phyloP scores from a whole-genome alignment of 2,888 invertebrate genomes.

The Cataglyphis cursor region DNA sequence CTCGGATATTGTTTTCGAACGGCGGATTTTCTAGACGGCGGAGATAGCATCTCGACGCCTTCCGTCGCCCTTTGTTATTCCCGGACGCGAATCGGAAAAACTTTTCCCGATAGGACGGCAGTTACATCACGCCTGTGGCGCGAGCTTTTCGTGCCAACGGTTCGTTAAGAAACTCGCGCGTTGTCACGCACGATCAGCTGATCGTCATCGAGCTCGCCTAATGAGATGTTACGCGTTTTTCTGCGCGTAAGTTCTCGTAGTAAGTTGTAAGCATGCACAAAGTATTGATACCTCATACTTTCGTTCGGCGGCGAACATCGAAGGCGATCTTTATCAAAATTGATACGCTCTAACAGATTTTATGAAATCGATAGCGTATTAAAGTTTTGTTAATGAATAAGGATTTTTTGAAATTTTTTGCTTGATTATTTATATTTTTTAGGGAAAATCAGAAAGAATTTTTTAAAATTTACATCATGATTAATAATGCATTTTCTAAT shows the following conservation, averaged over 20 bases:
- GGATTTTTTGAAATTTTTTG: neutral
- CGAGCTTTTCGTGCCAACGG: neutral
- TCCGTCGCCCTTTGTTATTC: constrained; percentile 20
- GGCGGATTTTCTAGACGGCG: constrained; percentile 19
- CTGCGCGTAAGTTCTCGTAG: neutral
- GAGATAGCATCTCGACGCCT: constrained; percentile 48
- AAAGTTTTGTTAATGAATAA: neutral
- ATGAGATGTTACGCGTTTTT: constrained; percentile 7
- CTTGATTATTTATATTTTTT: neutral
- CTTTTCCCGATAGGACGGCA: constrained; percentile 9
- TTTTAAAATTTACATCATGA: neutral
- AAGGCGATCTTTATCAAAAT: neutral
- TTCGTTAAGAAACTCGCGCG: constrained; percentile 7
- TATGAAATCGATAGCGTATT: neutral
- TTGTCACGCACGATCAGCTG: neutral
- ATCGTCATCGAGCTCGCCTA: constrained; percentile 1
- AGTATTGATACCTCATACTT: constrained; percentile 19
- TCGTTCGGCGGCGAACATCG: neutral
- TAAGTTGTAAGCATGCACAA: neutral
- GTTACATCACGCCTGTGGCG: neutral
- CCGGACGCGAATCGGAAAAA: constrained; percentile 26
- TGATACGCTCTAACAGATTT: neutral
- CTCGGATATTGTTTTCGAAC: constrained; percentile 65
- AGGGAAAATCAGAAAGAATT: neutral
- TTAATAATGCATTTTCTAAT: neutral